Conservation (phyloP, 2,797 vertebrate species). For the Peromyscus attwateri region DNA sequence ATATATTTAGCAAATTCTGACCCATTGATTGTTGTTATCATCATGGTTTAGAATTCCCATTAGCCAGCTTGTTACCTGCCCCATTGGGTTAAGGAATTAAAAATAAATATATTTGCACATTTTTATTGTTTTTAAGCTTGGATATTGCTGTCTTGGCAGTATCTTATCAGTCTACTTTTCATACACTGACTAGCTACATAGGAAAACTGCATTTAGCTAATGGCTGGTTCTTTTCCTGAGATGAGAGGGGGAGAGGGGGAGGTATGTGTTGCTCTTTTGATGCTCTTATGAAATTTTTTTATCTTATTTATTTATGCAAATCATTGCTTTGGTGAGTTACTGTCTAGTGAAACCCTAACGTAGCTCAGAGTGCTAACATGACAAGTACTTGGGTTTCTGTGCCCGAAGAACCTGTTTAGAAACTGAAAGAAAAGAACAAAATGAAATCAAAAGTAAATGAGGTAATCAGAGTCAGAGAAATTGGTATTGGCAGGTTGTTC, state of each 20-base stretch:
- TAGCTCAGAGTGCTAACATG: slow-evolving; percentile 71
- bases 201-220: slow-evolving; percentile 61
- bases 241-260: neutral
- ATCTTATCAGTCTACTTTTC: slow-evolving; percentile 65
- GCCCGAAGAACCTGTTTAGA: slow-evolving; percentile 83
- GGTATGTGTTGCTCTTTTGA: slow-evolving; percentile 54
- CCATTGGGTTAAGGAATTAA: neutral
- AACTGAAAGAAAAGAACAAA: slow-evolving; percentile 87
- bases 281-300: slow-evolving; percentile 86
- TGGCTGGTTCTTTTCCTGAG: slow-evolving; percentile 50
- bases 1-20: slow-evolving; percentile 34
- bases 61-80: slow-evolving; percentile 75
- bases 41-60: slow-evolving; percentile 72
- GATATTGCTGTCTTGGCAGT: slow-evolving; percentile 58
- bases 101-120: slow-evolving; percentile 74
- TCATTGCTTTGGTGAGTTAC: slow-evolving; percentile 83
- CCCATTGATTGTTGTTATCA: slow-evolving; percentile 58
- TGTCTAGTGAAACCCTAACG: slow-evolving; percentile 84
- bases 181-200: slow-evolving; percentile 43
- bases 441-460: slow-evolving; percentile 90
- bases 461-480: slow-evolving; percentile 90
- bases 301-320: slow-evolving; percentile 83
- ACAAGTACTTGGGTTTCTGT: slow-evolving; percentile 62
- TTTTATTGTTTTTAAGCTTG: slow-evolving; percentile 66
- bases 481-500: slow-evolving; percentile 92